Base-by-base conservation (phyloP, 2,888 invertebrate species). In the Drosophila borealis region DNA sequence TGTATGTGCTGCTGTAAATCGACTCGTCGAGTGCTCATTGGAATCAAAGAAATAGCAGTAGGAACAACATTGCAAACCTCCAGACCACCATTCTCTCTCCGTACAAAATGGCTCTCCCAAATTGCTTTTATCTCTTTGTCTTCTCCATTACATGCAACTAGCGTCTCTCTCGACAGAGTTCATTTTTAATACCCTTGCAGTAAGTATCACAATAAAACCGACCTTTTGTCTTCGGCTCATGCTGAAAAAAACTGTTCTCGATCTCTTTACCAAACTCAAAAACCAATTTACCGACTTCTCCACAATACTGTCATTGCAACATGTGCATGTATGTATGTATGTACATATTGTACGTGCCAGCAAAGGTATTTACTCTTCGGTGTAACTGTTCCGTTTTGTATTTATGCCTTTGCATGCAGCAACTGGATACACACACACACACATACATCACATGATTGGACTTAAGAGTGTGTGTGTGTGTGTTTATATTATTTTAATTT, bases 11-110 rank as follows among this genome's bases (percentile, higher is more conserved):
- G 57, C 49, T 51, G 66, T 70, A 67, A 70, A 59, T 72, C 72
- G 65, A 79, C 78, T 79, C 73, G 80, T 76, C 69, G 80, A 76
- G 68, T 74, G 67, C 64, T 61, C 74, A 57, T 65, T 74, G 74
- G 78, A 74, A 74, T 65, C 74, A 65, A 71, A 74, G 77, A 62
- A 70, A 73, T 46, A 62, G 45, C 76, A 69, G 70, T 57, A 34
- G 36, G 54, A 66, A 55, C 68, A 74, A 59, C 68, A 72, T 66
- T 60, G 60, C 72, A 66, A 77, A 46, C 61, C 61, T 57, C 39
- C 34, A 53, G 25, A 4, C 63, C 25, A 36, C 34, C 70, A 46
- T 50, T 46, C 55, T 34, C 61, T 53, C 50, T 37, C 41, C 33
- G 9, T 3, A 45, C 39, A 4, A 19, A 29, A 11, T 42, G 36